Percentiles rank a stretch among this genome's conserved stretches.
Evolutionary conservation across 1,140 invertebrate genomes (phyloP).

Genomic region (Cyphomyrmex costatus): DNA sequence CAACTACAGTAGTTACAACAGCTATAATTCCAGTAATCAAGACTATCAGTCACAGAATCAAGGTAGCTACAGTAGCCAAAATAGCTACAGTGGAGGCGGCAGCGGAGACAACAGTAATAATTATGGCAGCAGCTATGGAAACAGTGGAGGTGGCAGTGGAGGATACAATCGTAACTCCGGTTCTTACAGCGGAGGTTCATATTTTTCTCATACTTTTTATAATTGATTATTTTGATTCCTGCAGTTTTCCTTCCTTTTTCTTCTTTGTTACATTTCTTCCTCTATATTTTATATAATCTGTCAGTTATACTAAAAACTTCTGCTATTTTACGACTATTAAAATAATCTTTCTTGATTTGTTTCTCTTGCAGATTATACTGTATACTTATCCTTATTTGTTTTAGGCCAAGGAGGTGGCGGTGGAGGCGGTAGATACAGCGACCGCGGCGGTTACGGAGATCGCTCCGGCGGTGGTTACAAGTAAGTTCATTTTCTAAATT

Average conservation of each 20-base stretch:
- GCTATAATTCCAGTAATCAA: conserved; percentile 79
- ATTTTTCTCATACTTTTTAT: not conserved
- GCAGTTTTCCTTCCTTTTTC: not conserved
- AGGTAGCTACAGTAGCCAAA: conserved; percentile 85
- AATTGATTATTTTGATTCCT: not conserved
- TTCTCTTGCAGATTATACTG: not conserved
- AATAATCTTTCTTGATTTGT: not conserved
- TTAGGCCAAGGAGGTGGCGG: conserved; percentile 79
- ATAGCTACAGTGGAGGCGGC: conserved; percentile 85
- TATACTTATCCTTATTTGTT: not conserved
- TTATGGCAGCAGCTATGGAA: conserved; percentile 76
- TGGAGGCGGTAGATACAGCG: conserved; percentile 83
- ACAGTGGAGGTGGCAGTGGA: conserved; percentile 84
- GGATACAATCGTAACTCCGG: conserved; percentile 78
- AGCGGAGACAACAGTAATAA: conserved; percentile 77
- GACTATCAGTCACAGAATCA: conserved; percentile 81
- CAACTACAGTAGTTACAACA: conserved; percentile 81
- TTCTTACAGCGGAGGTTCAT: conserved; percentile 77
- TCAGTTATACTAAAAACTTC: not conserved
- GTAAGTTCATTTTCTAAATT: conserved; percentile 81
- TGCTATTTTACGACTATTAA: not conserved
- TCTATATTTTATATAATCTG: not conserved
- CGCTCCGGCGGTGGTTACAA: conserved; percentile 84
- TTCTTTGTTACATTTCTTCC: conserved; percentile 1
- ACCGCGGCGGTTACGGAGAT: conserved; percentile 87